A percentile compares a stretch with the other conserved stretches of the same genome.
phyloP scores from a whole-genome alignment of 2,113 vertebrate genomes.

The Gallinago jamesoni region DNA sequence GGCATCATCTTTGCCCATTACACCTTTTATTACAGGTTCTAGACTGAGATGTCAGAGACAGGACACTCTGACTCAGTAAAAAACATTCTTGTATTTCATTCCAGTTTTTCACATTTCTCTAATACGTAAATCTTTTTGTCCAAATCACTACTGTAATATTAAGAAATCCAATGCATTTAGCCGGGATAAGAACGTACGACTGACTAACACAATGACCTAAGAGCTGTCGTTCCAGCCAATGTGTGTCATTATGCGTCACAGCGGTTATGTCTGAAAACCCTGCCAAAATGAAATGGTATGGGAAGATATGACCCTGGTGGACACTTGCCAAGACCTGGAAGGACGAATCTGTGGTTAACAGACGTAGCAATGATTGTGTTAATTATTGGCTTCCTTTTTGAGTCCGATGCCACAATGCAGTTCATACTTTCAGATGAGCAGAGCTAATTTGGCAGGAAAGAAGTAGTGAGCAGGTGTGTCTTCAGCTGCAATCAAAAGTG shows the following conservation, averaged over 20 bases:
- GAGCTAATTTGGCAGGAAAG: background rate
- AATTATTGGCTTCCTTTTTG: background rate
- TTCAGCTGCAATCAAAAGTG: background rate
- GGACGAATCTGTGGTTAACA: background rate
- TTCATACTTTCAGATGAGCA: background rate
- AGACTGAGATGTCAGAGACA: background rate
- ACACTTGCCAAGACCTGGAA: background rate
- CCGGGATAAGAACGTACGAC: background rate
- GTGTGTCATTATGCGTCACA: background rate
- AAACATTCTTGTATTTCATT: background rate
- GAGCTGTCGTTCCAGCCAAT: background rate
- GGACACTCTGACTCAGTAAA: background rate
- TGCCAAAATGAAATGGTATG: background rate
- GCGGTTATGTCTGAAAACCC: background rate
- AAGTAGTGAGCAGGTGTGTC: background rate
- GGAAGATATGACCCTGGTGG: background rate
- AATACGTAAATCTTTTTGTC: background rate
- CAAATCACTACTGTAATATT: background rate
- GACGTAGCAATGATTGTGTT: background rate
- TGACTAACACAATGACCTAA: background rate
- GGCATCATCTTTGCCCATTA: background rate
- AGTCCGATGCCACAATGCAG: background rate
- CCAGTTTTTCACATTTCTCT: background rate
- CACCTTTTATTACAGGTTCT: background rate
- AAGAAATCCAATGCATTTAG: background rate